Evolutionary conservation across 2,888 invertebrate genomes (phyloP).

Genomic region (Deilephila elpenor): DNA sequence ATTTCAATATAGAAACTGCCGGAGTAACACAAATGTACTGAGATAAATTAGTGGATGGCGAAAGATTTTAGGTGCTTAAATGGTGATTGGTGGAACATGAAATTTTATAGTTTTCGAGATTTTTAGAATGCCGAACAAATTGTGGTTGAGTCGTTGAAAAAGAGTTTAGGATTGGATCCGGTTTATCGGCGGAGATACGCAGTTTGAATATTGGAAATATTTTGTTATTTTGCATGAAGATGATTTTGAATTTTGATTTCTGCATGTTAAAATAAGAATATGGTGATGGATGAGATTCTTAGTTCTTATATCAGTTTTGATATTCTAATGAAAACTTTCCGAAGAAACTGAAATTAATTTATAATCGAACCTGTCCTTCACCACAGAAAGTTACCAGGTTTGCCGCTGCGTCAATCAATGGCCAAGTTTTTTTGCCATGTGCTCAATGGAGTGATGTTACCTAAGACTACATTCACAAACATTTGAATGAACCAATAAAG

Average conservation of each 20-base stretch:
- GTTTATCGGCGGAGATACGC: background rate
- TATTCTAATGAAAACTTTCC: no score
- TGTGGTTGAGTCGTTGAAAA: background rate
- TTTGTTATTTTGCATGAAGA: no score
- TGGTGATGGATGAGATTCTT: no score
- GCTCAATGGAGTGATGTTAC: no score
- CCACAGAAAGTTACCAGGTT: no score
- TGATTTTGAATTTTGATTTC: no score
- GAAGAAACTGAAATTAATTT: no score
- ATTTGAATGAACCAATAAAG: constrained; percentile 6
- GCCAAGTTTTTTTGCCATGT: no score
- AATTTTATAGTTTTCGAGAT: constrained; percentile 20
- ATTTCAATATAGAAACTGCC: constrained; percentile 21
- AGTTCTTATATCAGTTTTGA: no score
- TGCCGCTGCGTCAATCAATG: no score
- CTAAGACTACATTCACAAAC: background rate
- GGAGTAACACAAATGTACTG: constrained; percentile 15
- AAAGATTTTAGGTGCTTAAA: constrained; percentile 11
- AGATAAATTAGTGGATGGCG: constrained; percentile 14
- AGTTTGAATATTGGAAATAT: background rate
- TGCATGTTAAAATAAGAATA: no score
- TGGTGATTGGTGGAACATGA: constrained; percentile 18
- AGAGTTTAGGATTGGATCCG: background rate
- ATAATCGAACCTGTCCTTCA: no score
- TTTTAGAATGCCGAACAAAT: constrained; percentile 21